phyloP scores from a whole-genome alignment of 2,797 vertebrate genomes.

The Melanogrammus aeglefinus region DNA sequence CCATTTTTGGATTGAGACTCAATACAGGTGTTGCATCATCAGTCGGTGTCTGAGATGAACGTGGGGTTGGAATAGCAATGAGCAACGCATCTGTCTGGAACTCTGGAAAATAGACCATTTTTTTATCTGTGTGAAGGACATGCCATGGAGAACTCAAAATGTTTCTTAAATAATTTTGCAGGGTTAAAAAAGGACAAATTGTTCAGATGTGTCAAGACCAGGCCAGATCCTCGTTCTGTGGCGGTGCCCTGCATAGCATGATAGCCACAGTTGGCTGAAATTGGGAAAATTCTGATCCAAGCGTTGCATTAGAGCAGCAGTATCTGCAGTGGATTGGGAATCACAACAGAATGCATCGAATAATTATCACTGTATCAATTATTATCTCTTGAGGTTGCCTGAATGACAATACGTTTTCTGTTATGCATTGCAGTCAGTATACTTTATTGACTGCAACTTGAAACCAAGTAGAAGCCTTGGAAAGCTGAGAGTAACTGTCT shows the following conservation, averaged over 20 bases:
- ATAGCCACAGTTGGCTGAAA: not conserved
- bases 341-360: conserved; percentile 30
- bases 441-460: conserved; percentile 26
- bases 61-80: conserved; percentile 5
- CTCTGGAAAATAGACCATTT: not conserved
- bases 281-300: not conserved
- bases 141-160: not conserved
- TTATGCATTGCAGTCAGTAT: conserved; percentile 12
- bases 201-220: not conserved
- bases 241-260: not conserved
- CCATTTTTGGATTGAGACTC: not conserved
- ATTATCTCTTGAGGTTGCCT: conserved; percentile 27
- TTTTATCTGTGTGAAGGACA: not conserved
- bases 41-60: conserved; percentile 1
- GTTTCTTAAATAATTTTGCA: not conserved
- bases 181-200: not conserved
- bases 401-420: conserved; percentile 31
- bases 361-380: conserved; percentile 31
- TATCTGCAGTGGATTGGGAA: conserved; percentile 30
- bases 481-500: conserved; percentile 20
- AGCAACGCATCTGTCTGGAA: not conserved
- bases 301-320: conserved; percentile 17
- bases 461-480: conserved; percentile 2
- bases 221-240: not conserved
- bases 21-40: conserved; percentile 3